Base-by-base conservation (phyloP, 2,113 vertebrate genomes). In the Lichenostomus cassidix region DNA sequence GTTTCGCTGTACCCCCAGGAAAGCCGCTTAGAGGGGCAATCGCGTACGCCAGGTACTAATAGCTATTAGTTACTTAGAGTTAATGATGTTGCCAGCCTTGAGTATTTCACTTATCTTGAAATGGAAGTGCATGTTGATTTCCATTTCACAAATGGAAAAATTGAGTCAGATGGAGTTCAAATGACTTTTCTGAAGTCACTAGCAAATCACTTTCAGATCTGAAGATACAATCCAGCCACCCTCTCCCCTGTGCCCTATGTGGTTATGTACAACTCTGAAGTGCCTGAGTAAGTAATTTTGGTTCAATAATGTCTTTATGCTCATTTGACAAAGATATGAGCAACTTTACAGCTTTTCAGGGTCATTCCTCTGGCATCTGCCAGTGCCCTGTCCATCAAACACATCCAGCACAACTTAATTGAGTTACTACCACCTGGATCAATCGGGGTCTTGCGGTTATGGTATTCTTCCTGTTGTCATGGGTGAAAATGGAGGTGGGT, bases 111-210 rank as follows among this genome's bases (percentile, higher is more conserved):
- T 95, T 96, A 90, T 94, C 91, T 95, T 89, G 59, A 91, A 91
- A 91, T 92, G 91, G 83, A 94, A 93, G 83, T 70, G 83, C 68
- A 77, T 78, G 94, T 90, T 96, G 83, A 92, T 97, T 86, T 95
- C 83, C 83, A 82, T 95, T 95, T 94, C 93, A 87, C 92, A 95
- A 91, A 94, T 95, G 94, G 94, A 89, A 97, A 96, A 95, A 92
- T 55, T 89, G 94, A 95, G 92, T 96, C 91, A 95, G 65, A 75
- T 81, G 78, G 77, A 92, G 92, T 94, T 95, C 91, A 95, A 42
- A 89, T 87, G 31, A 87, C 77, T 95, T 94, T 94, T 59, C 82
- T 91, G 85, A 94, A 95, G 91, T 92, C 82, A 63, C 50, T 53
- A 76, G 89, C 91, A 94, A 94, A 91, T 95, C 89, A 87, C 53